Conservation (phyloP, 2,797 vertebrate species). For the Chaetophractus vellerosus region DNA sequence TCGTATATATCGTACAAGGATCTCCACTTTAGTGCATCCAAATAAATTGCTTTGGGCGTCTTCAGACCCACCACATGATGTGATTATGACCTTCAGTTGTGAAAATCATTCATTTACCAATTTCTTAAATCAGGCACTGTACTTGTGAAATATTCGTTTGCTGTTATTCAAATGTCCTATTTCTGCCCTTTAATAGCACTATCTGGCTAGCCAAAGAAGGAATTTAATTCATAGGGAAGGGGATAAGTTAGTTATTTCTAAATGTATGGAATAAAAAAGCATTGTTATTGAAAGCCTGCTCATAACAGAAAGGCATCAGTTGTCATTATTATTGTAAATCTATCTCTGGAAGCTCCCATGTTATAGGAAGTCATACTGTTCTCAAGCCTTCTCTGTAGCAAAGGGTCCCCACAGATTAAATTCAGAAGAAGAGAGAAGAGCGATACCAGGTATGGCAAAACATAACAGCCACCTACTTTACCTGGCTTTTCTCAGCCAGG, state of each 20-base stretch:
- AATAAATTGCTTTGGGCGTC: conserved; percentile 65
- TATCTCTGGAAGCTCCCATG: neutral
- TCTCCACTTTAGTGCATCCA: conserved; percentile 60
- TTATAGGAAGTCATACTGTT: neutral
- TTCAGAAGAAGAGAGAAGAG: neutral
- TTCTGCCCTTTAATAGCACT: conserved; percentile 14
- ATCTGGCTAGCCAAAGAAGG: neutral
- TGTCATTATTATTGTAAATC: too few species aligned
- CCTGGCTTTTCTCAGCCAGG: neutral
- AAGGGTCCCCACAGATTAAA: neutral
- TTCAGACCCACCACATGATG: conserved; percentile 62
- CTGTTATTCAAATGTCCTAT: conserved; percentile 59
- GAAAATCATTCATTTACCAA: conserved; percentile 47
- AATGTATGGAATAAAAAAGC: neutral
- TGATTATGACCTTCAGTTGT: conserved; percentile 57
- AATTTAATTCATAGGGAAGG: neutral
- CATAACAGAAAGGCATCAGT: neutral
- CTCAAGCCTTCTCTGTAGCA: neutral
- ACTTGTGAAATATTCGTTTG: conserved; percentile 65
- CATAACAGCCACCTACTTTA: neutral
- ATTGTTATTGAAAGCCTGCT: neutral
- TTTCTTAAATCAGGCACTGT: conserved; percentile 56
- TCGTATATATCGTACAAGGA: conserved; percentile 3
- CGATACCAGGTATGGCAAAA: neutral
- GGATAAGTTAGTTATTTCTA: neutral